phyloP scores from a whole-genome alignment of 1,140 invertebrate species.

The Hermetia illucens region DNA sequence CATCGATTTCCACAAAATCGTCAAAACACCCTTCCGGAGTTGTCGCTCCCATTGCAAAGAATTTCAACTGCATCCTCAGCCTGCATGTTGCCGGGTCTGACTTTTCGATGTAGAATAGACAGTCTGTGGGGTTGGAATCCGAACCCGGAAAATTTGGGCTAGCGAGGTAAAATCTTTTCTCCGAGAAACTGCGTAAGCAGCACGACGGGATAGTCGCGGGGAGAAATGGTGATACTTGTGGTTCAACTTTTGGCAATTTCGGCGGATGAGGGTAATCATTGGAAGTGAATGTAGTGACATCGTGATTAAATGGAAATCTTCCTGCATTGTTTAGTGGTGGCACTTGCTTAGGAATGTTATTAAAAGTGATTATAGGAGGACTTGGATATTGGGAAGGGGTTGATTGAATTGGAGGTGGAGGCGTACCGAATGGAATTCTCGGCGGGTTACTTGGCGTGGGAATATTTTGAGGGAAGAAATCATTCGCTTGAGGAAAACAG shows the following conservation, averaged over 20 bases:
- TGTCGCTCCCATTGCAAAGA: constrained; percentile 34
- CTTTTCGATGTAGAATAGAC: constrained; percentile 35
- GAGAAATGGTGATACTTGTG: constrained; percentile 4
- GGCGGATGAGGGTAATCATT: too few relatives aligned
- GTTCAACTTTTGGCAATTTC: too few relatives aligned
- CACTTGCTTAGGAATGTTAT: neutral
- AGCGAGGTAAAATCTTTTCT: constrained; percentile 33
- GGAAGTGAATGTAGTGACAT: too few relatives aligned
- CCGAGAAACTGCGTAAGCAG: constrained; percentile 31
- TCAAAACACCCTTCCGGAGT: constrained; percentile 24
- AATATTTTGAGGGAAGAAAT: too few relatives aligned
- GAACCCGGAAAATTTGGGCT: constrained; percentile 40
- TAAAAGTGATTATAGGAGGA: neutral
- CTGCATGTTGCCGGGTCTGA: constrained; percentile 33
- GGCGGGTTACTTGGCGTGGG: too few relatives aligned
- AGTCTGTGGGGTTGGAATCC: constrained; percentile 24
- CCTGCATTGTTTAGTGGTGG: neutral
- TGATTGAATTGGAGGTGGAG: neutral
- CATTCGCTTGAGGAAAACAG: too few relatives aligned
- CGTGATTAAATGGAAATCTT: too few relatives aligned
- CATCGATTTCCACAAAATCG: constrained; percentile 39
- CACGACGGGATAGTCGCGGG: constrained; percentile 17
- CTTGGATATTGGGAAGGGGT: constrained; percentile 1
- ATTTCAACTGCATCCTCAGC: constrained; percentile 37
- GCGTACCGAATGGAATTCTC: too few relatives aligned